Evolutionary conservation across 1,140 invertebrate species (phyloP), one percentile per base, ranked within the genome.

Genomic region (Saccostrea glomerata): DNA sequence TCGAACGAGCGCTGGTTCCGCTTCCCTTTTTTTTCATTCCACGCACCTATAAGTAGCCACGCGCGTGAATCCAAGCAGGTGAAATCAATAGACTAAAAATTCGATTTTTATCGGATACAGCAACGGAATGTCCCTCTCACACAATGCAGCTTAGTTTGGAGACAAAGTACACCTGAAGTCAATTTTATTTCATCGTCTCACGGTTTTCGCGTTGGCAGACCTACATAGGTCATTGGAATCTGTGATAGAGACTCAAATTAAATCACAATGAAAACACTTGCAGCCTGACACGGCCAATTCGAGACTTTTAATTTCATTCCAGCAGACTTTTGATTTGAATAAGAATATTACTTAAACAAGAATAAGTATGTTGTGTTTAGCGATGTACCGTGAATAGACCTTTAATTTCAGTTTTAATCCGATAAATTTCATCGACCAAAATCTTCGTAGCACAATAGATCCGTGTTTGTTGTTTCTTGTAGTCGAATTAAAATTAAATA

Each of bases 71-170:
- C 70, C 30, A 30, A 30, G 70, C 70, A 77, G 70, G 25, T 15
- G 13, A 25, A 77, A 77, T 77, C 70, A 36, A 77, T 77, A 77
- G 70, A 77, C 23, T 63, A 15, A 77, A 77, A 77, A 30, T 77
- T 77, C 70, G 70, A 77, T 77, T 77, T 66, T 77, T 30, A 12
- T 25, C 11, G 23, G 23, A 25, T 77, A 36, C 25, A 77, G 30
- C 70, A 30, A 30, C 25, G 70, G 70, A 30, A 77, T 36, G 23
- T 77, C 70, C 30, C 25, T 77, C 25, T 77, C 23, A 40, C 70
- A 7, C 7, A 77, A 77, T 36, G 70, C 23, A 15, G 12, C 23
- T 47, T 12, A 77, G 58, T 63, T 63, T 63, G 58, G n/a, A 63
- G 47, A 47, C 47, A 63, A 20, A 2, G 15, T 63, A 63, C 17